A percentile compares a stretch with the other conserved stretches of the same genome.
These are phyloP conservation scores for Lordiphosa collinella DNA, from an alignment of 1,140 invertebrate species.

Conservation along the genomic window DNA sequence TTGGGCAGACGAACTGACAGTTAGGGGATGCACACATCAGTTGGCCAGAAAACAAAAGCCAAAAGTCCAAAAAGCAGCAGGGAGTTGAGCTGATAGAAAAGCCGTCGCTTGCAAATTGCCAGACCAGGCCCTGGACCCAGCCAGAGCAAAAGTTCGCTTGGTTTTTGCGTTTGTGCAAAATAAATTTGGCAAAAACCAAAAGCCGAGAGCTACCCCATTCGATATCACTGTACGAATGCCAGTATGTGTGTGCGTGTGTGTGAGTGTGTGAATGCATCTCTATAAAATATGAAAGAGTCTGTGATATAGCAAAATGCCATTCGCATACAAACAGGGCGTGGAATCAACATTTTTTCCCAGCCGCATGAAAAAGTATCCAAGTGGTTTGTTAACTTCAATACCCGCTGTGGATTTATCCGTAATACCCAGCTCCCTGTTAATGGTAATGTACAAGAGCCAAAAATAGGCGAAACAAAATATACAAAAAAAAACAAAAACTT, in stretches of 20 bases:
- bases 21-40: constrained; percentile 28
- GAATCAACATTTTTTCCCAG: constrained; percentile 79
- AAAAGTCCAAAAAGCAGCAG: constrained; percentile 29
- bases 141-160: constrained; percentile 42
- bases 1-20: constrained; percentile 41
- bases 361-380: constrained; percentile 80
- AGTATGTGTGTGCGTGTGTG: constrained; percentile 4
- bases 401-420: constrained; percentile 79
- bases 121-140: neutral
- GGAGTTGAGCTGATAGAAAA: constrained; percentile 15
- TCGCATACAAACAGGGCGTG: constrained; percentile 73
- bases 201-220: constrained; percentile 37
- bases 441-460: constrained; percentile 74
- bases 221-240: constrained; percentile 20
- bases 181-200: constrained; percentile 51
- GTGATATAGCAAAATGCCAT: constrained; percentile 61
- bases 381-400: constrained; percentile 79
- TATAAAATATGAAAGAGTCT: constrained; percentile 51
- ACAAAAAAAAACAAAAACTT: constrained; percentile 8
- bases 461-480: constrained; percentile 21
- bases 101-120: constrained; percentile 12
- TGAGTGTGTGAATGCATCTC: constrained; percentile 40
- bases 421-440: constrained; percentile 79
- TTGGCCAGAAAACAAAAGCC: constrained; percentile 42
- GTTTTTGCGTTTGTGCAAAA: constrained; percentile 50